Base-by-base conservation (phyloP, 1,140 invertebrate species). In the Zaprionus taronus region DNA sequence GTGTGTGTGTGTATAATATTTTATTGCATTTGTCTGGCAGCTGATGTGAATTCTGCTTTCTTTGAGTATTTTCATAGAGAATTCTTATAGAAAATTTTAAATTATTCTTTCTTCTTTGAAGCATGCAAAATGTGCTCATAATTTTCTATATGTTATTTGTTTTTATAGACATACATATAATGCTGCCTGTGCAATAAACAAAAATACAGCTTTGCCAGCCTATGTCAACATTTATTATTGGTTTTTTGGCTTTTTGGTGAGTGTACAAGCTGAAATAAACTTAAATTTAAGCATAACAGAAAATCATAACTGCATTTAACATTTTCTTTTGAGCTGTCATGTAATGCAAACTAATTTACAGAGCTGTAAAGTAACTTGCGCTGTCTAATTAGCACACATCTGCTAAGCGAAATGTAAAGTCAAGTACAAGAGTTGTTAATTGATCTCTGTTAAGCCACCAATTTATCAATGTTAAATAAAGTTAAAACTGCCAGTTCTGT, bases 11-110 rank as follows among this genome's bases (percentile, higher is more conserved):
- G 7, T 41, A n/a, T 41, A 28, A 20, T 12, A 51, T 51, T 66
- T 53, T 55, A 66, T 66, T 56, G 53, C 51, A 36, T 56, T 56
- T 34, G 62, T 65, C 62, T 65, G 62, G 49, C 49, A 65, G 20
- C 51, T 53, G 36, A 64, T 53, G 44, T 26, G 28, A 38, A 55
- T 22, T 65, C 36, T 65, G 51, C 20, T 24, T 51, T 51, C 11
- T 24, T 51, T 24, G 47, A 51, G 62, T 38, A 38, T 55, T 65
- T 53, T 26, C 36, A 22, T 55, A 24, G 49, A 53, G 31, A n/a
- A 24, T 53, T 64, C 31, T 53, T 14, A 60, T 9, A 14, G 22
- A 11, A 41, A 22, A 38, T 41, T 60, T 14, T 49, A 53, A 24
- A 53, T 34, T 34, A 53, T 53, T 53, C 12, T 53, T 64, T 31